Evolutionary conservation across 2,113 vertebrate genomes (phyloP).

Genomic region (Campylomormyrus numenius): DNA sequence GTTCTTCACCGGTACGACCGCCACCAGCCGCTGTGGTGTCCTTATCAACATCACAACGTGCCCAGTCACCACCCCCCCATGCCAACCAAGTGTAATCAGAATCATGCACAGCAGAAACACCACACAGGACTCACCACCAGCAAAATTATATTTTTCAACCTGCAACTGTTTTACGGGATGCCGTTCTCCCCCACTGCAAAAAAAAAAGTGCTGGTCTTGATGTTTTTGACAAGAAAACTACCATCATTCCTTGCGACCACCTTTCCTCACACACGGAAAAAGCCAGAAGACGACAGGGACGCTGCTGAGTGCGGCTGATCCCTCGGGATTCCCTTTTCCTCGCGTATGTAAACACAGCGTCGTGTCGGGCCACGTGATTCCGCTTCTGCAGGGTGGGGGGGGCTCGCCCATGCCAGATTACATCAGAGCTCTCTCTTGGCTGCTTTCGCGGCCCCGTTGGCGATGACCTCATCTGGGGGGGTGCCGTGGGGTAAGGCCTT

Average conservation of each 20-base stretch:
- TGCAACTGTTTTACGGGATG: neutral
- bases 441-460: conserved; percentile 5
- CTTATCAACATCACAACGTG: neutral
- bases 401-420: conserved; percentile 24
- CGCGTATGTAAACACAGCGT: neutral
- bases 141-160: neutral
- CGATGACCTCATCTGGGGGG: conserved; percentile 31
- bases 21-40: neutral
- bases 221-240: neutral
- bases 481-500: neutral
- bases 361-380: conserved; percentile 1
- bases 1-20: too few relatives aligned
- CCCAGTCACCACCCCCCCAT: neutral
- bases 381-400: neutral
- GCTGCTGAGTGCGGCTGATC: neutral
- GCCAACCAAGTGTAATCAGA: neutral
- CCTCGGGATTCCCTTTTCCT: neutral
- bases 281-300: neutral
- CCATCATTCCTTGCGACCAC: neutral
- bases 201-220: neutral
- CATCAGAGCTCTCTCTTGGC: conserved; percentile 18
- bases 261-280: neutral
- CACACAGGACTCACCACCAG: neutral
- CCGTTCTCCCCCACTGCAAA: neutral
- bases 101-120: neutral